Evolutionary conservation across 2,113 vertebrate genomes (phyloP).

Genomic region (Plotosus lineatus): DNA sequence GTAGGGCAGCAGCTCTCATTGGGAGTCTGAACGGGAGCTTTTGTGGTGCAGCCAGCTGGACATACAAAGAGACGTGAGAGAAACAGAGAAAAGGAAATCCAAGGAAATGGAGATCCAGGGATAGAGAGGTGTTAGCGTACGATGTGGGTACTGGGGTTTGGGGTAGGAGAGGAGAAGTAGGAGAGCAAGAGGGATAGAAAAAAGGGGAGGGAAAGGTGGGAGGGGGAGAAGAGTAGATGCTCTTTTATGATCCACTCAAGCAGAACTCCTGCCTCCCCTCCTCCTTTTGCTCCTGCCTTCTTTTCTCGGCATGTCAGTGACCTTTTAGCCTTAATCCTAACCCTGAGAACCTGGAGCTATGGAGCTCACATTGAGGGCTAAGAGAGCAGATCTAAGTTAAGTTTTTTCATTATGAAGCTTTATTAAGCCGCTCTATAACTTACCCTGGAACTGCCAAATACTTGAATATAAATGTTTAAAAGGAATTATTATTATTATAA

Average conservation of each 20-base stretch:
- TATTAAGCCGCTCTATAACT: background rate
- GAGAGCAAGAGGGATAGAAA: conserved; percentile 50
- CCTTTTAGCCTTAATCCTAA: conserved; percentile 26
- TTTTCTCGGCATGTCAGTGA: conserved; percentile 38
- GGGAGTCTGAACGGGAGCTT: conserved; percentile 66
- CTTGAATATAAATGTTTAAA: background rate
- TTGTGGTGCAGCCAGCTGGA: conserved; percentile 79
- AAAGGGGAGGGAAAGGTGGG: conserved; percentile 48
- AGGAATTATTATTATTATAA: no score
- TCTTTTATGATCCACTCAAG: conserved; percentile 73
- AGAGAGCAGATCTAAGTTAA: background rate
- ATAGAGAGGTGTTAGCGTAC: conserved; percentile 68
- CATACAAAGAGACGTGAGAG: conserved; percentile 74
- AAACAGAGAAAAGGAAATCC: conserved; percentile 59
- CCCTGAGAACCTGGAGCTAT: conserved; percentile 38
- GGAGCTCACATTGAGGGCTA: background rate
- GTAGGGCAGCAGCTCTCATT: conserved; percentile 71
- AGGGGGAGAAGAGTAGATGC: conserved; percentile 58
- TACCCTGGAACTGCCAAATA: background rate
- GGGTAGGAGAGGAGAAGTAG: conserved; percentile 35
- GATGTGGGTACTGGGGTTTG: conserved; percentile 61
- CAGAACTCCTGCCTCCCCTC: conserved; percentile 67
- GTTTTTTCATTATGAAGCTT: background rate
- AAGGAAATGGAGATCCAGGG: conserved; percentile 50
- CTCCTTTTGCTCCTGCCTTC: conserved; percentile 26